Base-by-base conservation (phyloP, 2,888 invertebrate genomes). In the Hirtodrosophila confusa region DNA sequence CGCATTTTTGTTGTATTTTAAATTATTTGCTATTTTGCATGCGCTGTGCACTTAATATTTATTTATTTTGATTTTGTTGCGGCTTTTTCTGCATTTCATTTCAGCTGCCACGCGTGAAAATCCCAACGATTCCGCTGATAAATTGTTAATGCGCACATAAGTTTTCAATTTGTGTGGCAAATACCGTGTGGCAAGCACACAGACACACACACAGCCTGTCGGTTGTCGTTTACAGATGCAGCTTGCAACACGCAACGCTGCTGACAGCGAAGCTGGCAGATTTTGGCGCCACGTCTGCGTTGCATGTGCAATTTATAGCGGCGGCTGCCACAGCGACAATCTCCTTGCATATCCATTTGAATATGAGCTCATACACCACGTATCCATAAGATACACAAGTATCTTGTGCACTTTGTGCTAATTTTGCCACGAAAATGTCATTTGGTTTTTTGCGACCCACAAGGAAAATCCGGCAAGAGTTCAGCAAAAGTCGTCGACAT, bases 131-230 rank as follows among this genome's bases (percentile, higher is more conserved):
- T 86, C 70, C 57, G 40, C 70, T 77, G 79, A 80, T 85, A 85
- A 85, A 84, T 85, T 85, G 84, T 86, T 86, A 84, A 85, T 86
- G 86, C 67, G 77, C 79, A 73, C 84, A 85, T 84, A 85, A 86
- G 78, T 86, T 84, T 84, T 84, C 84, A 86, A 86, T 86, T 85
- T 85, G 85, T 77, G 78, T 71, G 69, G 80, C 80, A 80, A 78
- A 83, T 80, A 70, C 80, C 75, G 69, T 64, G 62, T 70, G 68
- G 58, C 63, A 72, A 43, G 23, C 44, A 45, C 31, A 29, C 54
- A 47, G 49, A 51, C 31, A 55, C 49, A 50, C 51, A 39, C 9
- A 35, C 1, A 54, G 58, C 47, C 48, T 62, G 68, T 53, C 51
- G 57, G 62, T 53, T 62, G 68, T 53, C 51, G 57, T 56, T 53